These are phyloP conservation scores for Cyprinodon brontotheroides DNA, from an alignment of 2,113 vertebrate species.

Conservation along the genomic window DNA sequence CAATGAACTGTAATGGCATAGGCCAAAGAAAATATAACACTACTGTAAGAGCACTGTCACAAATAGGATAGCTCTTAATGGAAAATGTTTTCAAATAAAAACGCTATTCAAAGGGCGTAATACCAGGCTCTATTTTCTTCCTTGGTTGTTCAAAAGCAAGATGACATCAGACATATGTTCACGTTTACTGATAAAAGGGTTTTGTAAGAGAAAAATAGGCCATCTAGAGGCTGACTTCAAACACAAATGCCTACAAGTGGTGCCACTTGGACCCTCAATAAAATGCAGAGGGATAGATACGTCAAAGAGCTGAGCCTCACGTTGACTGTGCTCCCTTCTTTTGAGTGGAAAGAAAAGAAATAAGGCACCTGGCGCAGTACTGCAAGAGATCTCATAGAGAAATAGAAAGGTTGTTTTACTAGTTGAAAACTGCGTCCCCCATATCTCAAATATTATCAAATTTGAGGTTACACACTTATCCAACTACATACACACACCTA, in stretches of 20 bases:
- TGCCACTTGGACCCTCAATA: constrained; percentile 34
- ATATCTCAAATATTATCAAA: constrained; percentile 52
- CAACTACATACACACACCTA: constrained; percentile 29
- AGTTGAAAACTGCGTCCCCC: constrained; percentile 33
- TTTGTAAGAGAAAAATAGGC: constrained; percentile 43
- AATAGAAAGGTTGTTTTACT: constrained; percentile 40
- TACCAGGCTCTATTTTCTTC: constrained; percentile 40
- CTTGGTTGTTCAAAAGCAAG: constrained; percentile 49
- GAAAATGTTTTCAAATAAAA: constrained; percentile 47
- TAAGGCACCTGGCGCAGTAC: constrained; percentile 43
- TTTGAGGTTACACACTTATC: constrained; percentile 33
- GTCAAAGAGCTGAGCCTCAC: constrained; percentile 30
- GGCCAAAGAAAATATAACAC: constrained; percentile 13
- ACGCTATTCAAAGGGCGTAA: constrained; percentile 13
- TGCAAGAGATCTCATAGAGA: constrained; percentile 35
- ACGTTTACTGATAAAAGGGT: constrained; percentile 26
- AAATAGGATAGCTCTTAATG: constrained; percentile 46
- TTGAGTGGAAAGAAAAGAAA: constrained; percentile 30
- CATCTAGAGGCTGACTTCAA: constrained; percentile 51
- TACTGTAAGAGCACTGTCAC: constrained; percentile 26
- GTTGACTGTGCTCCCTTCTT: constrained; percentile 30
- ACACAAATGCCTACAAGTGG: constrained; percentile 36
- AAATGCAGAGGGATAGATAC: constrained; percentile 41
- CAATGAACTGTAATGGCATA: background rate
- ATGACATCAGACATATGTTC: constrained; percentile 71